A percentile compares a stretch with the other conserved stretches of the same genome.
phyloP scores from a whole-genome alignment of 1,140 invertebrate species.

The Ceratitis capitata region DNA sequence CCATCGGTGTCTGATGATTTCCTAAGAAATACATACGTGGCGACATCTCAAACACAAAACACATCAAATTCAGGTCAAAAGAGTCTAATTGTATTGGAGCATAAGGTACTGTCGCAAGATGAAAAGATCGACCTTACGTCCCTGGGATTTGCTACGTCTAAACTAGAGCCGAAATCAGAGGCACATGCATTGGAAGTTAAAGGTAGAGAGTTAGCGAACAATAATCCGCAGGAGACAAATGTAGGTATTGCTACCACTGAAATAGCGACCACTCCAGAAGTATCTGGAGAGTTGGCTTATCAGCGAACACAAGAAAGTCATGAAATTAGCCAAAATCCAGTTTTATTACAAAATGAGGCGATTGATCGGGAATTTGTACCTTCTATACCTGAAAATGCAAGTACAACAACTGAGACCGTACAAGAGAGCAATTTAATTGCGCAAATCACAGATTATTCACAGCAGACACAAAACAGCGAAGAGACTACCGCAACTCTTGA shows the following conservation, averaged over 20 bases:
- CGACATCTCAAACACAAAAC: not conserved
- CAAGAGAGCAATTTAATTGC: too few relatives aligned
- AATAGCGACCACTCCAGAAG: too few relatives aligned
- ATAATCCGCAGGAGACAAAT: not conserved
- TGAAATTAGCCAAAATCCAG: not conserved
- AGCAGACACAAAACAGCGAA: too few relatives aligned
- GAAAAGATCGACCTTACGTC: conserved; percentile 58
- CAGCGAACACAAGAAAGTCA: not conserved
- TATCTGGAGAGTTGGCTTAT: too few relatives aligned
- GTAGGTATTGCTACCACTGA: too few relatives aligned
- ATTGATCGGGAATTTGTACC: too few relatives aligned
- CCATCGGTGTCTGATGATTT: not conserved
- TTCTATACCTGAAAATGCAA: too few relatives aligned
- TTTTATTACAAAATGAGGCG: too few relatives aligned
- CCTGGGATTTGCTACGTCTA: conserved; percentile 46
- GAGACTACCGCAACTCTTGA: too few relatives aligned
- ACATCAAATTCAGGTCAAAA: conserved; percentile 1
- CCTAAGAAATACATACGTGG: not conserved
- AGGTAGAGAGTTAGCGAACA: too few relatives aligned
- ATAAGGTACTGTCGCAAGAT: conserved; percentile 56
- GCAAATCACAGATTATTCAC: too few relatives aligned
- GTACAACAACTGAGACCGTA: too few relatives aligned
- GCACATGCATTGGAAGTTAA: not conserved
- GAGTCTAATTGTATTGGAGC: conserved; percentile 56
- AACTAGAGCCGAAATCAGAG: not conserved